Percentiles rank a stretch among this genome's conserved stretches.
phyloP scores from a whole-genome alignment of 1,140 invertebrate species.

The Dendrolimus punctatus region DNA sequence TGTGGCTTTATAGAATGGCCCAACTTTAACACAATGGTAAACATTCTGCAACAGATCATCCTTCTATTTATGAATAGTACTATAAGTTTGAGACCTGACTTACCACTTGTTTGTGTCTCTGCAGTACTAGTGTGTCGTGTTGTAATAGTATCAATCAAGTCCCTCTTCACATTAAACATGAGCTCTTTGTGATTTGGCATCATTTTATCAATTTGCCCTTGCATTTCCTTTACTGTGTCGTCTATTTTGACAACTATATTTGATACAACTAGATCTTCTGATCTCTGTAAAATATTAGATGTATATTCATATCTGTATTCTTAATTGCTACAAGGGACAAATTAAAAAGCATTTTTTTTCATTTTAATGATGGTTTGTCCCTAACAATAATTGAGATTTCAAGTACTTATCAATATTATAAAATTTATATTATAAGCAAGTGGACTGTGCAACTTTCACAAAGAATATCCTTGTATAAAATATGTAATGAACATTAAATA shows the following conservation, averaged over 20 bases:
- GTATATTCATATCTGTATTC: slow-evolving; percentile 3
- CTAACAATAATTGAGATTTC: too few species aligned
- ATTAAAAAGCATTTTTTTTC: too few species aligned
- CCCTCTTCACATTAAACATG: slow-evolving; percentile 65
- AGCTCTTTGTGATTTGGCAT: slow-evolving; percentile 67
- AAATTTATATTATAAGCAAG: too few species aligned
- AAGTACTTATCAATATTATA: too few species aligned
- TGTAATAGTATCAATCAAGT: slow-evolving; percentile 68
- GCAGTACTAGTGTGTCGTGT: slow-evolving; percentile 26
- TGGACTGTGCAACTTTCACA: too few species aligned
- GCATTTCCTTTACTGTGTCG: slow-evolving; percentile 34
- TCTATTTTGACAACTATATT: slow-evolving; percentile 52
- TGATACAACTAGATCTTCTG: slow-evolving; percentile 46
- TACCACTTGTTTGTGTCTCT: slow-evolving; percentile 54
- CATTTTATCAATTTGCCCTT: slow-evolving; percentile 55
- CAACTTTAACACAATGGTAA: too few species aligned
- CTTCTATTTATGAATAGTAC: too few species aligned
- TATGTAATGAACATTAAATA: too few species aligned
- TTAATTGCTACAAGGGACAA: background rate
- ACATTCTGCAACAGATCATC: too few species aligned
- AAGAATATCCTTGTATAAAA: too few species aligned
- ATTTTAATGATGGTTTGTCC: too few species aligned
- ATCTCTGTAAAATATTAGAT: slow-evolving; percentile 41
- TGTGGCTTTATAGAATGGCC: too few species aligned
- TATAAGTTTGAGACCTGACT: slow-evolving; percentile 2